Evolutionary conservation across 2,888 invertebrate genomes (phyloP).

Genomic region (Orthosia incerta): DNA sequence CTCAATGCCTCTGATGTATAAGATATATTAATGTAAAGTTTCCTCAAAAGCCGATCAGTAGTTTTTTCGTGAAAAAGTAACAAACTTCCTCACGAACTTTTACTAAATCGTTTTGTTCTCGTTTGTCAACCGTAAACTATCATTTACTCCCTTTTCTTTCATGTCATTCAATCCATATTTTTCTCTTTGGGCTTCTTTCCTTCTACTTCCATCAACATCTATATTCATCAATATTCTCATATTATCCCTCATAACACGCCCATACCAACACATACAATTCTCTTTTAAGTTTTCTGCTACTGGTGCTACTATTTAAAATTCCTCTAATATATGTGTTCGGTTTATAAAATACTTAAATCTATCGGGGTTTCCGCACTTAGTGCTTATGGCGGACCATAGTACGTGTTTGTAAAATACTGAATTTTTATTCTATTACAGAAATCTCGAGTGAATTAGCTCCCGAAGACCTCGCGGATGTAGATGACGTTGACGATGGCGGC

Average conservation of each 20-base stretch:
- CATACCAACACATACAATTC: not conserved
- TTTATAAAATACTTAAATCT: too few relatives aligned
- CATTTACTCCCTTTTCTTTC: not conserved
- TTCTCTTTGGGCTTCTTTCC: not conserved
- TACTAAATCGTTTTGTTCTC: too few relatives aligned
- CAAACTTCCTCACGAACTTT: too few relatives aligned
- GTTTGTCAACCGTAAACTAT: not conserved
- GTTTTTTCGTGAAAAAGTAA: too few relatives aligned
- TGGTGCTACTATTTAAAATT: not conserved
- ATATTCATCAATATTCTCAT: not conserved
- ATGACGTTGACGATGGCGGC: conserved; percentile 59
- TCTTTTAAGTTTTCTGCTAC: not conserved
- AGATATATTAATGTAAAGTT: too few relatives aligned
- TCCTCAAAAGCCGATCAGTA: too few relatives aligned
- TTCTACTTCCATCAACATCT: not conserved
- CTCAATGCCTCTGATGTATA: too few relatives aligned
- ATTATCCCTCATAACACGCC: not conserved
- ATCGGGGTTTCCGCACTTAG: too few relatives aligned
- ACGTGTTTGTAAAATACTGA: not conserved
- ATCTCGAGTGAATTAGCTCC: conserved; percentile 68
- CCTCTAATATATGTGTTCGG: too few relatives aligned
- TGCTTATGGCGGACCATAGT: too few relatives aligned
- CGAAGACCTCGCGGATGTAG: conserved; percentile 74
- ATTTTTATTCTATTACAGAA: conserved; percentile 58
- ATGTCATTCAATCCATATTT: not conserved